Percentiles rank a stretch among this genome's conserved stretches.
These are phyloP conservation scores for Escarpia spicata DNA, from an alignment of 2,888 invertebrate species.

Conservation along the genomic window DNA sequence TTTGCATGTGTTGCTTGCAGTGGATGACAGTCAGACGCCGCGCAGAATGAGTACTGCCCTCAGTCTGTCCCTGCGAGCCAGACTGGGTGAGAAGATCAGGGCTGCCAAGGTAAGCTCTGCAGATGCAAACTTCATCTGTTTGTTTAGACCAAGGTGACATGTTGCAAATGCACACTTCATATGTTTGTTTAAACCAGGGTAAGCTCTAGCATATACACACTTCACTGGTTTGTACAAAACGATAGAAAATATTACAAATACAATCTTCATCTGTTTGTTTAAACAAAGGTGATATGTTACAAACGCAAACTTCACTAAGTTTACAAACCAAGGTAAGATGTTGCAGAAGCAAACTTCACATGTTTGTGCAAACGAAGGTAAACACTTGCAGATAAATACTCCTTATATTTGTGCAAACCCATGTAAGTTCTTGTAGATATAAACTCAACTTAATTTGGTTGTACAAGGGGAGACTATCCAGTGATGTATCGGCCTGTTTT, in stretches of 20 bases:
- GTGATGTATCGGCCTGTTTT: not conserved
- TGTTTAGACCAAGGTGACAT: too few relatives aligned
- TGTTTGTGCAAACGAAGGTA: not conserved
- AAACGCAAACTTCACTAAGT: too few relatives aligned
- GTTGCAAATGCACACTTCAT: too few relatives aligned
- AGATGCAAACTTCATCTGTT: too few relatives aligned
- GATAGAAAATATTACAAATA: not conserved
- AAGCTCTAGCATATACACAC: not conserved
- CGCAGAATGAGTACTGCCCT: not conserved
- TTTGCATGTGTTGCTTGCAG: not conserved
- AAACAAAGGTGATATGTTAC: too few relatives aligned
- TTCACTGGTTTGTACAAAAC: not conserved
- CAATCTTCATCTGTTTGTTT: too few relatives aligned
- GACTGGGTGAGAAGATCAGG: conserved; percentile 33
- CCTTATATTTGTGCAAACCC: not conserved
- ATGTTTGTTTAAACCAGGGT: not conserved
- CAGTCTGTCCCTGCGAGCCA: conserved; percentile 25
- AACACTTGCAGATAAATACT: too few relatives aligned
- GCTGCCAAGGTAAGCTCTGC: conserved; percentile 33
- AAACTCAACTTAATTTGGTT: too few relatives aligned
- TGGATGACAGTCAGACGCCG: not conserved
- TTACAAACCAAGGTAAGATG: not conserved
- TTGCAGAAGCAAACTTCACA: not conserved
- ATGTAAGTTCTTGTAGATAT: too few relatives aligned
- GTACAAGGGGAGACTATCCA: not conserved